Percentiles rank a stretch among this genome's conserved stretches.
phyloP scores from a whole-genome alignment of 1,140 invertebrate genomes.

The Trichogramma pretiosum region DNA sequence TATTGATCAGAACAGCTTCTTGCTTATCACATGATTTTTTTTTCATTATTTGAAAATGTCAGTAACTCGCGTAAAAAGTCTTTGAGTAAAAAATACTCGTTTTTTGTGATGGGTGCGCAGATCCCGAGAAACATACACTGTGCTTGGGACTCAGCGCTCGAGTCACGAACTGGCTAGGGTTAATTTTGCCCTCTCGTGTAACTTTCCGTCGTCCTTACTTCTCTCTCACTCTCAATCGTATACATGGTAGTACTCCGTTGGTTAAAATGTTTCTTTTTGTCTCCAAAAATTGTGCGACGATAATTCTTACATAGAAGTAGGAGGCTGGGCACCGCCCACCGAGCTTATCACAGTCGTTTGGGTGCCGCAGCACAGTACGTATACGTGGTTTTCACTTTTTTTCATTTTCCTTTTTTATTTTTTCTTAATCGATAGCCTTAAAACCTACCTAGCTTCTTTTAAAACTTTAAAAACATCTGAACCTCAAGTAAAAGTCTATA shows the following conservation, averaged over 20 bases:
- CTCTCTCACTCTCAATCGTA: conserved; percentile 19
- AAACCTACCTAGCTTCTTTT: conserved; percentile 36
- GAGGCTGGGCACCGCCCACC: conserved; percentile 49
- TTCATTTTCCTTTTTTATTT: no score
- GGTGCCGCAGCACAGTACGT: conserved; percentile 49
- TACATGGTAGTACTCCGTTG: no score
- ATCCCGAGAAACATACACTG: background rate
- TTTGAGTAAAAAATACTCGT: no score
- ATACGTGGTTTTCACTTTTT: conserved; percentile 50
- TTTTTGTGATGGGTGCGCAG: no score
- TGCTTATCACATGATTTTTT: no score
- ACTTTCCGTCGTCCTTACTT: conserved; percentile 14
- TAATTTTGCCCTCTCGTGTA: conserved; percentile 6
- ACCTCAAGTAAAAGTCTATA: no score
- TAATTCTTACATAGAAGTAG: conserved; percentile 43
- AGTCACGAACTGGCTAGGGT: conserved; percentile 5
- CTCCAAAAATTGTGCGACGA: conserved; percentile 38
- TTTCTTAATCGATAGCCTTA: no score
- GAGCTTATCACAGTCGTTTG: conserved; percentile 47
- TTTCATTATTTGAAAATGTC: no score
- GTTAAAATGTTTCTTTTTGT: no score
- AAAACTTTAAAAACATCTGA: conserved; percentile 16
- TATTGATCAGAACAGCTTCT: no score
- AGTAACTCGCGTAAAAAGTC: no score
- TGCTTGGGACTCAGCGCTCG: background rate